Conservation (phyloP, 2,113 vertebrate species). For the Tragelaphus strepsiceros region DNA sequence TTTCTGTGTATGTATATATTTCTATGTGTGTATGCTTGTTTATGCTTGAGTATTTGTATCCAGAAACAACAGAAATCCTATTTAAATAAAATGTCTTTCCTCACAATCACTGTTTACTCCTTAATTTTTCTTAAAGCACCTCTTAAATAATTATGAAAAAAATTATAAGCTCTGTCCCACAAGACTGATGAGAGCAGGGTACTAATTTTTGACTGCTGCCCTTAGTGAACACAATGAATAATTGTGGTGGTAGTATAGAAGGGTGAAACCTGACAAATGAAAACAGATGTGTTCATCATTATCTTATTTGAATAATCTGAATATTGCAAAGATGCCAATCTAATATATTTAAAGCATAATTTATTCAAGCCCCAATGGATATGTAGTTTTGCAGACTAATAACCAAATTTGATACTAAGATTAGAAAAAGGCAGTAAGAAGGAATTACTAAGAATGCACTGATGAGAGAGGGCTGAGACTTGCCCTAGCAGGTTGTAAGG, state of each 20-base stretch:
- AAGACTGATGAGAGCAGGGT: not conserved
- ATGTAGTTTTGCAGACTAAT: not conserved
- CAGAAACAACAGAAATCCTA: not conserved
- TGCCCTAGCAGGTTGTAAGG: not conserved
- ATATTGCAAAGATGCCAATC: not conserved
- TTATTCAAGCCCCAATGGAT: not conserved
- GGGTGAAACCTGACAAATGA: not conserved
- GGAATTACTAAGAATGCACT: not conserved
- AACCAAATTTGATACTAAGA: not conserved
- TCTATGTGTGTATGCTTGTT: not conserved
- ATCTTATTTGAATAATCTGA: not conserved
- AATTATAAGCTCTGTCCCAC: not conserved
- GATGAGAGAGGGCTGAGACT: not conserved
- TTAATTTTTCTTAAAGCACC: not conserved
- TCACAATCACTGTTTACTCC: not conserved
- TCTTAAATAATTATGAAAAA: not conserved
- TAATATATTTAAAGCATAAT: not conserved
- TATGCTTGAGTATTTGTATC: not conserved
- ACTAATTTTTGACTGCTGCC: not conserved
- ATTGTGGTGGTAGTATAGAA: not conserved
- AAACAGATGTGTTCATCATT: not conserved
- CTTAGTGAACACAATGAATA: not conserved
- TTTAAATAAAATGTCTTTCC: not conserved
- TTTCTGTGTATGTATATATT: not conserved
- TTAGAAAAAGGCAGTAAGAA: not conserved